Evolutionary conservation across 2,113 vertebrate species (phyloP).

Genomic region (Rhea pennata): DNA sequence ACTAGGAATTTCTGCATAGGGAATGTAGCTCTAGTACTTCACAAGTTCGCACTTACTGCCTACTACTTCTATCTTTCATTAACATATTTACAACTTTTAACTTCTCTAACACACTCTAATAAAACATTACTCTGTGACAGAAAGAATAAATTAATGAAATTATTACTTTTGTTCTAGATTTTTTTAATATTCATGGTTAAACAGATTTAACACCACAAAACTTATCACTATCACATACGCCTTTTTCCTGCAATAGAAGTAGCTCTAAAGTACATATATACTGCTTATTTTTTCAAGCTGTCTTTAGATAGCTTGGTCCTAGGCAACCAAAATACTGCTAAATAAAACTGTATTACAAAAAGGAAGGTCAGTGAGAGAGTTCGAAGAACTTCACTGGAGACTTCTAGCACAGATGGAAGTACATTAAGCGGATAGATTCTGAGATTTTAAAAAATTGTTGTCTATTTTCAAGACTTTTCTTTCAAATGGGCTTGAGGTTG

Average conservation of each 20-base stretch:
- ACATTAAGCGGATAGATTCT: background rate
- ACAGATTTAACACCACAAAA: background rate
- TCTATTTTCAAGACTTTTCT: background rate
- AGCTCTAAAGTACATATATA: background rate
- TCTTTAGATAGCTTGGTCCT: background rate
- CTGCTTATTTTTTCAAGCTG: background rate
- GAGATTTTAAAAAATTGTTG: slow-evolving; percentile 5
- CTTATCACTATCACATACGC: background rate
- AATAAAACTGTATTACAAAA: slow-evolving; percentile 11
- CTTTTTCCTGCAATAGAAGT: background rate
- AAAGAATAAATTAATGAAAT: background rate
- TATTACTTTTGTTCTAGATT: background rate
- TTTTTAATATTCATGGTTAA: background rate
- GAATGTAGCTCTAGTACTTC: background rate
- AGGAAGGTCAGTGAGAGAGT: background rate
- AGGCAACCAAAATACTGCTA: background rate
- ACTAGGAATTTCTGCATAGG: background rate
- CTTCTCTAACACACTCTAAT: background rate
- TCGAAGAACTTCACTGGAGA: background rate
- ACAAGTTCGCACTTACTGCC: background rate
- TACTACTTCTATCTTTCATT: background rate
- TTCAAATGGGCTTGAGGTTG: background rate
- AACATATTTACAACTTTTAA: background rate
- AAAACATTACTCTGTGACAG: background rate
- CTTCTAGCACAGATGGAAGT: background rate